These are phyloP conservation scores for Euzetes globulus DNA, from an alignment of 2,888 invertebrate genomes.

Conservation along the genomic window DNA sequence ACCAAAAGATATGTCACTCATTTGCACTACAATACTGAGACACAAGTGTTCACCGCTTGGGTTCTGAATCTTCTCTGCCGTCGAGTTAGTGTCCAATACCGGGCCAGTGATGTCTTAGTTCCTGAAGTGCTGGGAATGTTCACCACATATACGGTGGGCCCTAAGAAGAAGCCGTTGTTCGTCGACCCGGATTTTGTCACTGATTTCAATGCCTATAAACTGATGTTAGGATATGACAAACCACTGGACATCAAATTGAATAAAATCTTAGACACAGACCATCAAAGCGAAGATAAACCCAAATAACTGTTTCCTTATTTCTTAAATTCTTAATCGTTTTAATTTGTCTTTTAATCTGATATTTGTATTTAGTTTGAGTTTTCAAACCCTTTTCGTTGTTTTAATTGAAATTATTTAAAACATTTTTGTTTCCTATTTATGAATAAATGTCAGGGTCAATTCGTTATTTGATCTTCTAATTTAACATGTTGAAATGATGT, in stretches of 20 bases:
- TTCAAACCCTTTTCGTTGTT: too few relatives aligned
- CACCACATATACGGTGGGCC: slow-evolving; percentile 31
- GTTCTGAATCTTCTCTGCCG: slow-evolving; percentile 28
- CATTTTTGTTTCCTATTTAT: too few relatives aligned
- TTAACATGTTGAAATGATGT: too few relatives aligned
- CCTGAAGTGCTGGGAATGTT: slow-evolving; percentile 32
- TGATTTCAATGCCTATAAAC: slow-evolving; percentile 31
- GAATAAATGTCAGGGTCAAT: too few relatives aligned
- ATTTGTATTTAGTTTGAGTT: too few relatives aligned
- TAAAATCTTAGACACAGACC: background rate
- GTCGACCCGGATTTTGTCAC: slow-evolving; percentile 34
- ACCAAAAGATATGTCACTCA: slow-evolving; percentile 36
- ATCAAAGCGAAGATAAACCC: background rate
- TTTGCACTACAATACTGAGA: slow-evolving; percentile 30
- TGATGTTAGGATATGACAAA: slow-evolving; percentile 32
- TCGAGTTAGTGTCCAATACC: background rate
- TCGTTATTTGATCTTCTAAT: too few relatives aligned
- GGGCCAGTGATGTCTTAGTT: slow-evolving; percentile 23
- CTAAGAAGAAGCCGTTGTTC: slow-evolving; percentile 26
- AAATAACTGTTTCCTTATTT: slow-evolving; percentile 9
- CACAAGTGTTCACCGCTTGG: slow-evolving; percentile 29
- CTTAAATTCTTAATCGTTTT: too few relatives aligned
- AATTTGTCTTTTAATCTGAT: too few relatives aligned
- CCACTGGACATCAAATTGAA: slow-evolving; percentile 29
- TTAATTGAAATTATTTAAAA: too few relatives aligned